Percentiles rank a stretch among this genome's conserved stretches.
These are phyloP conservation scores for Villa cingulata DNA, from an alignment of 2,888 invertebrate genomes.

Conservation along the genomic window DNA sequence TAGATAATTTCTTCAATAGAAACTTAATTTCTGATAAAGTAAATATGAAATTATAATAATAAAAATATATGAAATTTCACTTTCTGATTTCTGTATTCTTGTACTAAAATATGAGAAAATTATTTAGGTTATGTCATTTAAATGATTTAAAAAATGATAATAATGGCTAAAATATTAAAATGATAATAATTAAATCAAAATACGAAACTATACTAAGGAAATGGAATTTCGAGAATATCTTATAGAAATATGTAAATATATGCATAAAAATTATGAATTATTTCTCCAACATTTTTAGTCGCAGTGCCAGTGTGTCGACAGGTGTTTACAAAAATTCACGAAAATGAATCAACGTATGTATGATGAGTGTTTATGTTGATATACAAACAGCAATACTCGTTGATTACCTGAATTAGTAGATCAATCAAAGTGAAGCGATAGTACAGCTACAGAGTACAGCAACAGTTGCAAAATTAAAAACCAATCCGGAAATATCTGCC, in stretches of 20 bases:
- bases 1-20: slow-evolving; percentile 27
- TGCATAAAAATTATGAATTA: too few relatives aligned
- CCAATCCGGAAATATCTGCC: slow-evolving; percentile 5
- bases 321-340: slow-evolving; percentile 33
- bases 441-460: slow-evolving; percentile 18
- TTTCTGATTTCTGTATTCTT: too few relatives aligned
- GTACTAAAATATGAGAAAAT: too few relatives aligned
- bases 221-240: too few relatives aligned
- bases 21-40: slow-evolving; percentile 11
- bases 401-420: slow-evolving; percentile 29
- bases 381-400: slow-evolving; percentile 29
- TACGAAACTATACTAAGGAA: too few relatives aligned
- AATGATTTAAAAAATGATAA: too few relatives aligned
- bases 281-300: slow-evolving; percentile 18
- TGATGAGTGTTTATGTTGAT: slow-evolving; percentile 34
- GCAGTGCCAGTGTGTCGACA: slow-evolving; percentile 27
- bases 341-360: slow-evolving; percentile 32
- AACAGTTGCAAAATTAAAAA: neutral
- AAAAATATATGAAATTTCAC: too few relatives aligned
- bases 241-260: too few relatives aligned
- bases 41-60: slow-evolving; percentile 22
- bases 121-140: too few relatives aligned
- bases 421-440: too few relatives aligned
- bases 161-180: too few relatives aligned
- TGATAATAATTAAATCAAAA: too few relatives aligned